Evolutionary conservation across 2,888 invertebrate genomes (phyloP).

Genomic region (Drosophila vallismaia): DNA sequence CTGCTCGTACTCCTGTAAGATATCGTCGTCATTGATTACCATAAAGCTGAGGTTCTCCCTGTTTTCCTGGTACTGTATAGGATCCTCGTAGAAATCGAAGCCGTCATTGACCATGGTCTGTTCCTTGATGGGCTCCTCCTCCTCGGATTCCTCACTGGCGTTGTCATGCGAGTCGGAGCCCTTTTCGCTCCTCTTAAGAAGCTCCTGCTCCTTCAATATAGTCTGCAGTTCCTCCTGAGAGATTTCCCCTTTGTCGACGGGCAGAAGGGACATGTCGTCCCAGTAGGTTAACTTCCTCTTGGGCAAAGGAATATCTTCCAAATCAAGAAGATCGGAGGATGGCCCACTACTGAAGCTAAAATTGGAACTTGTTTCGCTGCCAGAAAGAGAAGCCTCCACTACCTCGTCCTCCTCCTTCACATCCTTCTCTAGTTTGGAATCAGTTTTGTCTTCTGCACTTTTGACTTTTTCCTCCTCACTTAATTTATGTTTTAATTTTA

Average conservation of each 20-base stretch:
- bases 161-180: not conserved
- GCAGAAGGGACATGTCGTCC: slow-evolving; percentile 8
- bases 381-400: not conserved
- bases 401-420: not conserved
- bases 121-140: not conserved
- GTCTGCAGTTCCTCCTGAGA: not conserved
- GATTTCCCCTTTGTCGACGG: slow-evolving; percentile 7
- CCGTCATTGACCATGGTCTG: not conserved
- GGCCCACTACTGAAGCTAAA: not conserved
- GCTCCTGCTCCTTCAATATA: not conserved
- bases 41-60: not conserved
- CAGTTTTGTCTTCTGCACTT: not conserved
- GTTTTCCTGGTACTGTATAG: not conserved
- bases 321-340: not conserved
- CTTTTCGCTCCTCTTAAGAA: not conserved
- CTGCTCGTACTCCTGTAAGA: slow-evolving; percentile 37
- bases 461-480: not conserved
- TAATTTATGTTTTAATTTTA: not conserved
- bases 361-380: not conserved
- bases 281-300: slow-evolving; percentile 18
- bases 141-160: slow-evolving; percentile 18
- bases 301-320: not conserved
- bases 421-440: not conserved
- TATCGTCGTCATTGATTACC: not conserved
- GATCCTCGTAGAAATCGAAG: slow-evolving; percentile 57